phyloP scores from a whole-genome alignment of 1,140 invertebrate genomes.

The Pararge aegeria region DNA sequence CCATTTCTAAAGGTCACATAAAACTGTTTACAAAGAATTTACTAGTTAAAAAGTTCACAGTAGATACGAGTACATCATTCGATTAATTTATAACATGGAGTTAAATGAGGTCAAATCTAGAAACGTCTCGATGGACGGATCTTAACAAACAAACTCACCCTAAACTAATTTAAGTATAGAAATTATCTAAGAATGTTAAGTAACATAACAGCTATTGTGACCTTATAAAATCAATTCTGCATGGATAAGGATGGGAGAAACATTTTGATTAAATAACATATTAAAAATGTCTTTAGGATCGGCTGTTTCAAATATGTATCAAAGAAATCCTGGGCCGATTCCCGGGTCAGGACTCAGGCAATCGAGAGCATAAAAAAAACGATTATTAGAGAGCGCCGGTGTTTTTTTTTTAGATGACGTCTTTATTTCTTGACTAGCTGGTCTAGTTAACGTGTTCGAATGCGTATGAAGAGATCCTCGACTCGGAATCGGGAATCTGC shows the following conservation, averaged over 20 bases:
- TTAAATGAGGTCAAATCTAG: constrained; percentile 21
- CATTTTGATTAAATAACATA: background rate
- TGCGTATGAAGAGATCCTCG: too few species aligned
- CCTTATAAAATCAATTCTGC: constrained; percentile 24
- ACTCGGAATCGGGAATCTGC: too few species aligned
- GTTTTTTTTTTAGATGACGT: too few species aligned
- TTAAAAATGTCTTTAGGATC: too few species aligned
- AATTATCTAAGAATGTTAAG: constrained; percentile 53
- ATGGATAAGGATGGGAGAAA: background rate
- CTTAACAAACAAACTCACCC: constrained; percentile 29
- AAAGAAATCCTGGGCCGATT: too few species aligned
- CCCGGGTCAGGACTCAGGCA: too few species aligned
- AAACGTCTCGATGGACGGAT: constrained; percentile 44
- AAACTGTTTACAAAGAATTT: constrained; percentile 63
- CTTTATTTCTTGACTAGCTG: too few species aligned
- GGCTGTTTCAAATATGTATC: too few species aligned
- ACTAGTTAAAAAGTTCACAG: constrained; percentile 52
- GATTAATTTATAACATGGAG: constrained; percentile 37
- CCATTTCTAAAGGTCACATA: constrained; percentile 64
- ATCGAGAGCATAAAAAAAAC: too few species aligned
- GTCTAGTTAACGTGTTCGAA: too few species aligned
- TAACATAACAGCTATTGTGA: constrained; percentile 45
- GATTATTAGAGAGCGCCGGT: too few species aligned
- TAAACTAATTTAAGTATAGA: constrained; percentile 38
- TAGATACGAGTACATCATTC: too few species aligned